Evolutionary conservation across 2,113 vertebrate genomes (phyloP), one percentile per base, ranked within the genome.

Genomic region (Rattus norvegicus): DNA sequence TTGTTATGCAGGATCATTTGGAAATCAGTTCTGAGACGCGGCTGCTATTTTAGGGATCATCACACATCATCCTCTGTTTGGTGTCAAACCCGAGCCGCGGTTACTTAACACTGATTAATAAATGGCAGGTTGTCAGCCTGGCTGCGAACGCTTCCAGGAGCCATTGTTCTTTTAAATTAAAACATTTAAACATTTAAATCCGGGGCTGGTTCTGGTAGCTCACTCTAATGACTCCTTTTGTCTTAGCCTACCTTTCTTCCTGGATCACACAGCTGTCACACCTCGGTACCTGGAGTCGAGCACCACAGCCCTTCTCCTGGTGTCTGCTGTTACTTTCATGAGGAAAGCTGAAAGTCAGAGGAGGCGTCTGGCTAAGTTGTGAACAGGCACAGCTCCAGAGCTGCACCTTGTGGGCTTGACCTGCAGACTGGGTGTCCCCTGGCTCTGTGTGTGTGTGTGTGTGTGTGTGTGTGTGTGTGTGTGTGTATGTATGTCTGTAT

Each of bases 161-260:
- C 98, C 98, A 97, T 98, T 99, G 98, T 99, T 98, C 98, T 98
- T 98, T 98, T 89, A 98, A 98, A 98, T 98, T 98, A 98, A 98
- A 98, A 98, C 98, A 98, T 98, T 98, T 96, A 98, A 98, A 98
- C 98, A 98, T 97, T 98, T 98, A 98, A 98, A 98, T 98, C 98
- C 97, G 85, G 97, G 97, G 97, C 97, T 97, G 98, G 97, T 97
- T 95, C 98, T 98, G 96, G 88, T 88, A 97, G 97, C 97, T 98
- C 83, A 7, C 97, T 98, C 97, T 98, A 98, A 98, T 98, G 98
- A 98, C 98, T 97, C 98, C 96, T 98, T 98, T 98, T 98, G 98
- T 98, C 98, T 98, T 95, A 47, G 98, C 97, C 2, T 83, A 86
- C 97, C 97, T 97, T 80, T 75, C 97, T 95, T 95, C 93, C 97